Base-by-base conservation (phyloP, 2,113 vertebrate species). In the Melanerpes formicivorus region DNA sequence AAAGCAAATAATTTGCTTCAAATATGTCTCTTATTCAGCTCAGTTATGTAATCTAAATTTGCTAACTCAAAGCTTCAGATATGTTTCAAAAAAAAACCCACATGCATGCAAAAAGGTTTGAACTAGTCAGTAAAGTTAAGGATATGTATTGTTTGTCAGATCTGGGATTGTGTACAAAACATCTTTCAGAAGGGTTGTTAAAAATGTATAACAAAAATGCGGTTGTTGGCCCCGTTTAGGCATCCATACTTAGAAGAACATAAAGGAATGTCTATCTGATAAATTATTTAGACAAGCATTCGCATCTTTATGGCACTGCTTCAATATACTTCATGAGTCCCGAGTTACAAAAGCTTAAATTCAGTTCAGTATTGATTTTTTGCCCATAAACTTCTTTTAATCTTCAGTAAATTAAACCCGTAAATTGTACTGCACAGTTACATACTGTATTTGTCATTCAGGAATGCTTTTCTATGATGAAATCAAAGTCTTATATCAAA, bases 321-420 rank as follows among this genome's bases (percentile, higher is more conserved):
- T 94, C 62, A 64, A 34, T 69, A 58, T 30, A 27, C 27, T 67
- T 85, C 44, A 60, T 8, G 64, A 76, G 9, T 60, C 27, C 18
- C 18, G 55, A 55, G 25, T 25, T 69, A 58, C 14, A 77, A 85
- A 91, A 83, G 10, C 12, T 62, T 87, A 74, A 71, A 60, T 90
- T 84, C 56, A 77, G 2, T 17, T 74, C 18, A 26, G 7, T 48
- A 93, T 80, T 67, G 62, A 84, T 84, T 83, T 95, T 88, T 37
- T 91, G 11, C 15, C 71, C 14, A 75, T 64, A 86, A 71, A 5
- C 7, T 80, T 80, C 25, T 85, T 94, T 88, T 2, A 0, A 16
- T 91, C 37, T 50, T 73, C 25, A 69, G 25, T 78, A 83, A 83
- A 90, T 90, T 88, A 88, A 80, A 93, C 37, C 37, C 64, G 21